A percentile compares a stretch with the other conserved stretches of the same genome.
Evolutionary conservation across 2,797 vertebrate genomes (phyloP).

Genomic region (Pseudopleuronectes americanus): DNA sequence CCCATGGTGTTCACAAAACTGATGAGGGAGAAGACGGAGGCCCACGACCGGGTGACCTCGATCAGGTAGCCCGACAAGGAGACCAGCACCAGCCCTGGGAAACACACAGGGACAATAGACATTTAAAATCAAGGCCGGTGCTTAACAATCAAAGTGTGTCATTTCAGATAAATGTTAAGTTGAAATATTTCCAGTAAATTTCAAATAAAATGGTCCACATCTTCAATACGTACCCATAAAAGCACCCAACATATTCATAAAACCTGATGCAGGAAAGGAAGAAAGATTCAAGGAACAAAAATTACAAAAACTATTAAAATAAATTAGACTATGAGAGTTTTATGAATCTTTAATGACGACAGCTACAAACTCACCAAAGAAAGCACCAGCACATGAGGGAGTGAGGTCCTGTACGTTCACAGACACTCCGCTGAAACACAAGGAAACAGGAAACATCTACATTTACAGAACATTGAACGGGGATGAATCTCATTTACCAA

Average conservation of each 20-base stretch:
- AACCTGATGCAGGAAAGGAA: slow-evolving; percentile 79
- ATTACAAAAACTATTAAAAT: neutral
- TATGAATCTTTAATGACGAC: neutral
- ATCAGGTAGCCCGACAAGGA: slow-evolving; percentile 79
- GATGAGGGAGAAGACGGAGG: slow-evolving; percentile 70
- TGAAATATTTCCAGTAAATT: no score
- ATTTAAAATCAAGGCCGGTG: neutral
- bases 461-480: no score
- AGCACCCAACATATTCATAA: slow-evolving; percentile 93
- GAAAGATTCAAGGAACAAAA: fast-evolving
- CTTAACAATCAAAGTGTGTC: no score
- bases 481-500: no score
- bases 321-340: neutral
- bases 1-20: slow-evolving; percentile 69
- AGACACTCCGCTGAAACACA: slow-evolving; percentile 86
- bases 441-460: neutral
- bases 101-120: slow-evolving; percentile 4
- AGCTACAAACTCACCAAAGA: slow-evolving; percentile 86
- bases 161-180: no score
- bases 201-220: neutral
- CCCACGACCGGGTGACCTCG: slow-evolving; percentile 75
- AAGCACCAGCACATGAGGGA: slow-evolving; percentile 89
- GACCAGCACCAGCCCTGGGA: slow-evolving; percentile 75
- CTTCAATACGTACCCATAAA: slow-evolving; percentile 84
- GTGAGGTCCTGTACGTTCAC: slow-evolving; percentile 94